A percentile compares a stretch with the other conserved stretches of the same genome.
These are phyloP conservation scores for Zophobas atratus DNA, from an alignment of 1,140 invertebrate species.

Conservation along the genomic window DNA sequence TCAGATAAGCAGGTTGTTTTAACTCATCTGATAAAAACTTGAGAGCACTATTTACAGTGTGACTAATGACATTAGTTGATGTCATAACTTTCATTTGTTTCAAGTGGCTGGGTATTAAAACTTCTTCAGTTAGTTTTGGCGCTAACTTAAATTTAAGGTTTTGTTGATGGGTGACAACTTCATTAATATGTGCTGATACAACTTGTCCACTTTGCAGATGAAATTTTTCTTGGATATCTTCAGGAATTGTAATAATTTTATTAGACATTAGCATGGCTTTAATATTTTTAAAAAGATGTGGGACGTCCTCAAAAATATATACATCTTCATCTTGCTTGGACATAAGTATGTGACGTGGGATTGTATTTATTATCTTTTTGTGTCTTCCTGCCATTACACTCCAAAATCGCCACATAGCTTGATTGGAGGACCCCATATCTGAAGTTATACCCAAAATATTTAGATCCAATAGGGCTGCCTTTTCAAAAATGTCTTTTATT, in stretches of 20 bases:
- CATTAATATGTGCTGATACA: neutral
- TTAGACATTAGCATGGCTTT: constrained; percentile 1
- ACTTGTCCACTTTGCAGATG: too few species aligned
- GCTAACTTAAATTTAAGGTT: neutral
- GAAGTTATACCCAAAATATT: constrained; percentile 14
- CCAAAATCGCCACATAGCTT: neutral
- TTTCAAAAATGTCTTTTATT: neutral
- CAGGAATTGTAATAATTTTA: constrained; percentile 14
- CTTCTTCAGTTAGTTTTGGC: neutral
- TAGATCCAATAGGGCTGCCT: neutral
- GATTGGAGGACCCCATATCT: neutral
- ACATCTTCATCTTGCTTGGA: neutral
- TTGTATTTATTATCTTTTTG: neutral
- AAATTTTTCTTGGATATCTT: neutral
- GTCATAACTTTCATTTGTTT: neutral
- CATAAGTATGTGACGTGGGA: neutral
- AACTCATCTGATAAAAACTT: neutral
- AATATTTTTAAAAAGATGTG: constrained; percentile 20
- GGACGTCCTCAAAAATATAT: neutral
- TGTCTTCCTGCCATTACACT: neutral
- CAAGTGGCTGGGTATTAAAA: neutral
- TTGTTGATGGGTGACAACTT: neutral
- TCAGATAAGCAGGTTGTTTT: neutral
- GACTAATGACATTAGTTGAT: neutral
- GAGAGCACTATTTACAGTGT: neutral